Evolutionary conservation across 2,888 invertebrate species (phyloP).

Genomic region (Cheilosia grossa): DNA sequence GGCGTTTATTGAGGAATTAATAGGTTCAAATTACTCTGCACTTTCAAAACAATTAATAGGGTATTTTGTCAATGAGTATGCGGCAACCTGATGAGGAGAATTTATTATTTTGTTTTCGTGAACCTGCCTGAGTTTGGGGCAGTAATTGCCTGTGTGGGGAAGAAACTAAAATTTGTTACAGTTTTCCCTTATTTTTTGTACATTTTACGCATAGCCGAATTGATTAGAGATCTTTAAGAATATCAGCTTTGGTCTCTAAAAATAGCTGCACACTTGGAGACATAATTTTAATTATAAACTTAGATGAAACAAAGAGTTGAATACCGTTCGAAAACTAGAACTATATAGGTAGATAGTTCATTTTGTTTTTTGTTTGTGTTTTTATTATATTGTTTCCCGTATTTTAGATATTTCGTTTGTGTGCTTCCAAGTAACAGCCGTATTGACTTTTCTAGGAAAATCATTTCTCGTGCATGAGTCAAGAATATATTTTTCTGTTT

Average conservation of each 20-base stretch:
- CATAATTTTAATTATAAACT: conserved; percentile 44
- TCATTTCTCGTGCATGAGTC: conserved; percentile 40
- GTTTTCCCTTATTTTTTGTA: too few species aligned
- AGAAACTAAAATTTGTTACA: too few species aligned
- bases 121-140: background rate
- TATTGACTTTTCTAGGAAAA: conserved; percentile 21
- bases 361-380: conserved; percentile 24
- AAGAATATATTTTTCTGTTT: conserved; percentile 26
- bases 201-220: too few species aligned
- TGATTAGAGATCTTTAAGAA: too few species aligned
- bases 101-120: conserved; percentile 27
- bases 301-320: conserved; percentile 19
- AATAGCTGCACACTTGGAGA: conserved; percentile 10
- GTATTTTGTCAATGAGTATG: conserved; percentile 68
- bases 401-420: background rate
- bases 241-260: conserved; percentile 16
- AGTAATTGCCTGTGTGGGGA: background rate
- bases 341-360: background rate
- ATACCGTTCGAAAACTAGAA: conserved; percentile 11
- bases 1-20: conserved; percentile 57
- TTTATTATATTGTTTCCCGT: conserved; percentile 18
- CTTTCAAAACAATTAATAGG: conserved; percentile 64
- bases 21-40: conserved; percentile 70
- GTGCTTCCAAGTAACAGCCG: conserved; percentile 8
- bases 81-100: conserved; percentile 41